Evolutionary conservation across 2,797 vertebrate genomes (phyloP).

Genomic region (Apogon hyalosoma): DNA sequence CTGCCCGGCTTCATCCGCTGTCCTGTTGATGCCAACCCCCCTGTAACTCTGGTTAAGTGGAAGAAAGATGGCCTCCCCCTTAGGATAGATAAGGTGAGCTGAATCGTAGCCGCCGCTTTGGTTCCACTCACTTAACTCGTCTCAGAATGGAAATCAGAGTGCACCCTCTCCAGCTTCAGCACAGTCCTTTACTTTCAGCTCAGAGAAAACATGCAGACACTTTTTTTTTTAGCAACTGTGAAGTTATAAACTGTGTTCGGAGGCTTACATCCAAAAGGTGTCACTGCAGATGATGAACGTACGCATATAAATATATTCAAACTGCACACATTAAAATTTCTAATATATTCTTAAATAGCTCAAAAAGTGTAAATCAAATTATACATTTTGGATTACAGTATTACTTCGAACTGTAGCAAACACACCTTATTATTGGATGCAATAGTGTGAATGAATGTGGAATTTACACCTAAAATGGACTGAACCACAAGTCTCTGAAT

Average conservation of each 20-base stretch:
- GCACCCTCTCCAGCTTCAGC: background rate
- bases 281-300: too few species aligned
- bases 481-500: too few species aligned
- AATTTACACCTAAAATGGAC: too few species aligned
- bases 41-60: constrained; percentile 95
- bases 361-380: too few species aligned
- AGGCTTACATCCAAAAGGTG: too few species aligned
- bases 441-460: too few species aligned
- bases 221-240: background rate
- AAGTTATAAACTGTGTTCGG: background rate
- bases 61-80: constrained; percentile 97
- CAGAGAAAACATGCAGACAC: background rate
- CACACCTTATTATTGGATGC: too few species aligned
- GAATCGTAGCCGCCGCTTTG: background rate
- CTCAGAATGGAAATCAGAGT: constrained; percentile 2
- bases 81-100: constrained; percentile 85
- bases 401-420: too few species aligned
- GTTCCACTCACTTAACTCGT: constrained; percentile 4
- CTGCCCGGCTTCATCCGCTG: constrained; percentile 97
- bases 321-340: too few species aligned
- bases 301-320: too few species aligned
- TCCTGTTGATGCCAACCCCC: constrained; percentile 95
- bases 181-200: background rate
- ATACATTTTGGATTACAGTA: too few species aligned
- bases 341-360: too few species aligned